A percentile compares a stretch with the other conserved stretches of the same genome.
phyloP scores from a whole-genome alignment of 2,797 vertebrate species.

The Acanthurus lineatus region DNA sequence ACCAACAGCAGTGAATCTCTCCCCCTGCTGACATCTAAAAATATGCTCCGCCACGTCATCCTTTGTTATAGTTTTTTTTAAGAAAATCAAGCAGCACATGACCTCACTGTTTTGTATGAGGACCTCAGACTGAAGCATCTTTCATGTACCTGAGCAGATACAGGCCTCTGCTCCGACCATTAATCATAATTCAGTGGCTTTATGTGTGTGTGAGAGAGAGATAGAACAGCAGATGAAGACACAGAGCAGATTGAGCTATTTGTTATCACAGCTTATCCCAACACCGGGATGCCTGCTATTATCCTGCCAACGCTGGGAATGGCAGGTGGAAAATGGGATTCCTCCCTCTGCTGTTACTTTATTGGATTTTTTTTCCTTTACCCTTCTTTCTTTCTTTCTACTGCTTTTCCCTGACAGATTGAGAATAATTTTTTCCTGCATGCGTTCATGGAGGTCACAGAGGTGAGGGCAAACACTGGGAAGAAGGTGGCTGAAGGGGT shows the following conservation, averaged over 20 bases:
- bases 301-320: slow-evolving; percentile 70
- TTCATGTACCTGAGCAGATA: slow-evolving; percentile 38
- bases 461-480: slow-evolving; percentile 29
- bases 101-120: slow-evolving; percentile 17
- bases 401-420: slow-evolving; percentile 39
- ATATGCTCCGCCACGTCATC: slow-evolving; percentile 2
- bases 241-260: slow-evolving; percentile 79
- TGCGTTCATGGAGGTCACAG: slow-evolving; percentile 55
- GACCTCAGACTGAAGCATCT: slow-evolving; percentile 29
- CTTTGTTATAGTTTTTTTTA: slow-evolving; percentile 22
- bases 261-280: slow-evolving; percentile 80
- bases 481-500: slow-evolving; percentile 51
- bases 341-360: slow-evolving; percentile 64
- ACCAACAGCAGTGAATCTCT: slow-evolving; percentile 41
- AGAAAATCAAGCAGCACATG: slow-evolving; percentile 25
- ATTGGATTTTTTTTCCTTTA: slow-evolving; percentile 53
- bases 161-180: slow-evolving; percentile 46
- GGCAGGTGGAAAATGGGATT: slow-evolving; percentile 79
- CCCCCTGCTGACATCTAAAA: slow-evolving; percentile 39
- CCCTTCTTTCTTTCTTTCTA: slow-evolving; percentile 11
- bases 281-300: slow-evolving; percentile 72
- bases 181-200: slow-evolving; percentile 66
- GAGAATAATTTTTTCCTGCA: slow-evolving; percentile 57
- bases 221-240: slow-evolving; percentile 72
- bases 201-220: slow-evolving; percentile 42